Evolutionary conservation across 2,888 invertebrate species (phyloP).

Genomic region (Agrochola lota): DNA sequence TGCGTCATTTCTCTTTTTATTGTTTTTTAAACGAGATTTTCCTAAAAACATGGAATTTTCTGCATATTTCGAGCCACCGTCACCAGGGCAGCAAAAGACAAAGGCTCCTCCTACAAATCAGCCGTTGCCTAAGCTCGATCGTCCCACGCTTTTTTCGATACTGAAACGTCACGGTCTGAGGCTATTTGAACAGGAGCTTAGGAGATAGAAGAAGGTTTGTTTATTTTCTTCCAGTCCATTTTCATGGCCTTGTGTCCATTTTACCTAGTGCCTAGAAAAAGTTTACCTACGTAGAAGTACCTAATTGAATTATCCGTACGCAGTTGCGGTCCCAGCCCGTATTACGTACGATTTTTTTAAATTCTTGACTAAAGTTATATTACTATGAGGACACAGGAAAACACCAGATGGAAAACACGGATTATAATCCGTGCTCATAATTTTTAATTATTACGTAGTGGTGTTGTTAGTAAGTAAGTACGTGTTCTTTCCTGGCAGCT

Average conservation of each 20-base stretch:
- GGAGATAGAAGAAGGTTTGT: constrained; percentile 22
- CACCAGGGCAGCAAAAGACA: constrained; percentile 76
- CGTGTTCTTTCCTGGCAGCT: neutral
- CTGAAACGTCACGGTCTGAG: constrained; percentile 74
- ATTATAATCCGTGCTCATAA: too few relatives aligned
- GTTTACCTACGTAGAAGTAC: too few relatives aligned
- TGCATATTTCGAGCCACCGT: constrained; percentile 83
- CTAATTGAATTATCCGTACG: too few relatives aligned
- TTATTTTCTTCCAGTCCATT: neutral
- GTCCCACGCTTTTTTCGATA: constrained; percentile 46
- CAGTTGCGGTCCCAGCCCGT: too few relatives aligned
- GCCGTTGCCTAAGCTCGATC: constrained; percentile 21
- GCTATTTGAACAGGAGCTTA: constrained; percentile 75
- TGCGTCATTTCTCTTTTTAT: constrained; percentile 61
- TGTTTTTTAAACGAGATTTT: constrained; percentile 71
- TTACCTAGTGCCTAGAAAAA: too few relatives aligned
- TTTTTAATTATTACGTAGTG: too few relatives aligned
- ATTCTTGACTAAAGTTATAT: too few relatives aligned
- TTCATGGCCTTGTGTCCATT: constrained; percentile 9
- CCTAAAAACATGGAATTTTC: constrained; percentile 87
- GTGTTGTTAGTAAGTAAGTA: too few relatives aligned
- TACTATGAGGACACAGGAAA: too few relatives aligned
- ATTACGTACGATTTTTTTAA: too few relatives aligned
- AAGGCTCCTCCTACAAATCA: constrained; percentile 52
- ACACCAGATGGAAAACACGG: too few relatives aligned